Evolutionary conservation across 2,888 invertebrate species (phyloP).

Genomic region (Eledona agricola): DNA sequence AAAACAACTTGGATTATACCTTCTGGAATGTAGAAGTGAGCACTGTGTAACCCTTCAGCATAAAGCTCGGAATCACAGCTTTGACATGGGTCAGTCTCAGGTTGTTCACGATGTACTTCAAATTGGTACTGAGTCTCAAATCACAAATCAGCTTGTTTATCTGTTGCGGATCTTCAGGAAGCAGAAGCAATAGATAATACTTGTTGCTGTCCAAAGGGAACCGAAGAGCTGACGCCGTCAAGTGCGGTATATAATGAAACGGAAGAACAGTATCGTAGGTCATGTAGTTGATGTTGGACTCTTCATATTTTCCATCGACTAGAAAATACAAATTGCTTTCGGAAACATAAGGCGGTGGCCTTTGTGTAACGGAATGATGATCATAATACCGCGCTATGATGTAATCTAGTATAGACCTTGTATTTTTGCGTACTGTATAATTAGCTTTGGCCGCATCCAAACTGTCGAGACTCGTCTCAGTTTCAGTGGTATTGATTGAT

Average conservation of each 20-base stretch:
- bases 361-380: constrained; percentile 40
- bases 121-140: constrained; percentile 68
- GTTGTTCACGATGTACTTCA: constrained; percentile 74
- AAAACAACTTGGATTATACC: constrained; percentile 63
- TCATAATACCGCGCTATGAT: constrained; percentile 58
- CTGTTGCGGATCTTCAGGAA: constrained; percentile 71
- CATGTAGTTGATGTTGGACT: constrained; percentile 71
- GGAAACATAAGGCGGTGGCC: constrained; percentile 36
- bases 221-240: constrained; percentile 77
- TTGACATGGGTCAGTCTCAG: constrained; percentile 76
- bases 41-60: constrained; percentile 79
- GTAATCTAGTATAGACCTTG: constrained; percentile 56
- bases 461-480: no score
- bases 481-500: constrained; percentile 30
- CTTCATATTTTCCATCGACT: constrained; percentile 63
- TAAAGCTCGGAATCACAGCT: constrained; percentile 83
- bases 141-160: constrained; percentile 72
- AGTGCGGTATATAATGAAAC: constrained; percentile 75
- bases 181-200: constrained; percentile 78
- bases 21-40: constrained; percentile 83
- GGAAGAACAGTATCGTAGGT: constrained; percentile 81
- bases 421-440: constrained; percentile 5
- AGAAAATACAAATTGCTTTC: constrained; percentile 55
- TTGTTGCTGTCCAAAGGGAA: constrained; percentile 82
- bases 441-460: constrained; percentile 1